These are phyloP conservation scores for Phacellophora camtschatica DNA, from an alignment of 30 jellyfish, hydroid and myxozoan species.

Conservation along the genomic window DNA sequence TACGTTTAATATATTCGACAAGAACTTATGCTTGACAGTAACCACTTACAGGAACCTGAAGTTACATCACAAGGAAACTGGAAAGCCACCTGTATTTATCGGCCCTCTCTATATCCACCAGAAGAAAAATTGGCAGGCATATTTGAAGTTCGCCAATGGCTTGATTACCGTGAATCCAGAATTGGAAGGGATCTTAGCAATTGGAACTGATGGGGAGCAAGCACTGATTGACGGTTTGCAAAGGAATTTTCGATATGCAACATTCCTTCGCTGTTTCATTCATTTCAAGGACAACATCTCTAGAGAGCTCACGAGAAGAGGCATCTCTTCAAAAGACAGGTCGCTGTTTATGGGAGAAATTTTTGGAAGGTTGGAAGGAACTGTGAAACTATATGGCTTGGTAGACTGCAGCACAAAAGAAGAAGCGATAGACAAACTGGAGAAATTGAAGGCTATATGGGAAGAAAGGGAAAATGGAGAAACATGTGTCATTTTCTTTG, in stretches of 20 bases:
- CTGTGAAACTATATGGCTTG: neutral
- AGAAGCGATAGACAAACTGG: neutral
- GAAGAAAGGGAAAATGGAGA: neutral
- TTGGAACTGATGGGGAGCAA: conserved; percentile 14
- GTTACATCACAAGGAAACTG: neutral
- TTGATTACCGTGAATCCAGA: neutral
- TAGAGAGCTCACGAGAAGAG: neutral
- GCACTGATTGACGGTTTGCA: neutral
- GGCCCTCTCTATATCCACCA: conserved; percentile 2
- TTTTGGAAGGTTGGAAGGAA: neutral
- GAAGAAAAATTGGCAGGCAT: neutral
- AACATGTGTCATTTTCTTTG: neutral
- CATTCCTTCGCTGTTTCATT: neutral
- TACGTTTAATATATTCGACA: neutral
- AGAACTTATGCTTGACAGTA: neutral
- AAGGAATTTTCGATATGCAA: neutral
- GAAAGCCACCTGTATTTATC: conserved; percentile 1
- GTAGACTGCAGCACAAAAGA: conserved; percentile 16
- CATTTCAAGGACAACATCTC: neutral
- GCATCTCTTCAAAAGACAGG: neutral
- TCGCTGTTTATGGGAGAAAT: neutral
- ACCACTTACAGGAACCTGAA: neutral
- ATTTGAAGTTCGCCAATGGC: neutral
- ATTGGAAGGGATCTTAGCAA: neutral
- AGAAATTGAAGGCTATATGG: neutral